These are phyloP conservation scores for Coptotermes formosanus DNA, from an alignment of 1,140 invertebrate species.

Conservation along the genomic window DNA sequence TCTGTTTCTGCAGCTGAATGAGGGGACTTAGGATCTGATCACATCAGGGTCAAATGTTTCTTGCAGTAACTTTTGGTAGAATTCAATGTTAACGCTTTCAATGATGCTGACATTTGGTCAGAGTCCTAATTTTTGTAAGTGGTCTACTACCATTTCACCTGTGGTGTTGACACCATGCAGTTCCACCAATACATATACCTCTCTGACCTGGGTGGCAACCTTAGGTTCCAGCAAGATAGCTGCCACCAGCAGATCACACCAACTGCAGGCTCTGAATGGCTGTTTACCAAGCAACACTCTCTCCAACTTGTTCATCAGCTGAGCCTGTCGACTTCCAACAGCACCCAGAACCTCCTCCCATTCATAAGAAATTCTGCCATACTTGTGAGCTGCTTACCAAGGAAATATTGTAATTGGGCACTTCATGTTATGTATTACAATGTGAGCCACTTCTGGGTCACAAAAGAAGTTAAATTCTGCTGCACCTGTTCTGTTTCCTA, in stretches of 20 bases:
- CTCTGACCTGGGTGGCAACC: slow-evolving; percentile 40
- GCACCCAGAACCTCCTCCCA: slow-evolving; percentile 49
- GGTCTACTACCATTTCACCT: slow-evolving; percentile 61
- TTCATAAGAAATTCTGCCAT: slow-evolving; percentile 52
- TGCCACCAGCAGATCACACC: slow-evolving; percentile 59
- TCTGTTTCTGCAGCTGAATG: too few relatives aligned
- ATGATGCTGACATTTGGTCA: slow-evolving; percentile 56
- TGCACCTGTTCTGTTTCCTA: slow-evolving; percentile 63
- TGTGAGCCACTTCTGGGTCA: slow-evolving; percentile 76
- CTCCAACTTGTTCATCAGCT: slow-evolving; percentile 57
- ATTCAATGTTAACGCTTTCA: slow-evolving; percentile 37
- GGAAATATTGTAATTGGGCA: slow-evolving; percentile 62
- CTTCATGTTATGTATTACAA: slow-evolving; percentile 57
- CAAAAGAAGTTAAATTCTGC: slow-evolving; percentile 79
- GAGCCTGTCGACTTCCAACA: slow-evolving; percentile 48
- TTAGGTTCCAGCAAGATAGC: slow-evolving; percentile 52
- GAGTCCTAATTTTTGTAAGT: slow-evolving; percentile 41
- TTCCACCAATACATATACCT: slow-evolving; percentile 56
- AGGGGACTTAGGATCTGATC: too few relatives aligned
- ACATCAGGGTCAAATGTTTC: not conserved
- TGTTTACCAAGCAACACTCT: slow-evolving; percentile 42
- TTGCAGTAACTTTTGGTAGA: slow-evolving; percentile 21
- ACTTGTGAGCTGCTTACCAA: slow-evolving; percentile 60
- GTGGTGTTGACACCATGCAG: slow-evolving; percentile 55
- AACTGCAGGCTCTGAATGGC: slow-evolving; percentile 43